Conservation (phyloP, 2,113 vertebrate species). For the Prietella phreatophila region DNA sequence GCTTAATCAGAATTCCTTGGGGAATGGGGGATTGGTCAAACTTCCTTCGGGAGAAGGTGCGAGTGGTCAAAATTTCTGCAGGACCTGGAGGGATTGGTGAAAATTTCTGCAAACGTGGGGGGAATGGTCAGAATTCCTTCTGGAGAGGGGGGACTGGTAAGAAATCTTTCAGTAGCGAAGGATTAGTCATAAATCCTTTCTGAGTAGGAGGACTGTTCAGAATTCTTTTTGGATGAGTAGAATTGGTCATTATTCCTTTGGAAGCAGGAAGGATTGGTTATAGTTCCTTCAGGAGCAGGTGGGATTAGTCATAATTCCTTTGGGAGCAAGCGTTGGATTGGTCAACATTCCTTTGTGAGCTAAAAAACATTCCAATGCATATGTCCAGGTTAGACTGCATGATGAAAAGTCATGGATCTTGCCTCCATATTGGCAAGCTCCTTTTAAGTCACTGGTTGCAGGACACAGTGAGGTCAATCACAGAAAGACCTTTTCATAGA, state of each 20-base stretch:
- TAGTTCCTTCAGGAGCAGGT: background rate
- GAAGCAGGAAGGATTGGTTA: background rate
- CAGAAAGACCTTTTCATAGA: background rate
- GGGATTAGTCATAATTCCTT: background rate
- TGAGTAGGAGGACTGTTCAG: background rate
- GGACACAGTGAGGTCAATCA: background rate
- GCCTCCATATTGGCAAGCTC: background rate
- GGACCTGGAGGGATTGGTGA: background rate
- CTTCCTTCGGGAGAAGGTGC: background rate
- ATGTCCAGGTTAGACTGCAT: background rate
- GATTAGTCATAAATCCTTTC: background rate
- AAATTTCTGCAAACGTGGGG: background rate
- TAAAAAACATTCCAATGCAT: background rate
- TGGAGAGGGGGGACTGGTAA: background rate
- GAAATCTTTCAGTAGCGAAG: background rate
- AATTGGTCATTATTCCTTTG: background rate
- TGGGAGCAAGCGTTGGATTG: background rate
- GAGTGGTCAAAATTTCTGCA: background rate
- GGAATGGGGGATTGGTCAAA: background rate
- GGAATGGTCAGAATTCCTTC: background rate
- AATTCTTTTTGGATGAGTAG: background rate
- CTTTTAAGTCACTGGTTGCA: background rate
- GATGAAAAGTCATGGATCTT: background rate
- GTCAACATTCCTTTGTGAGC: background rate
- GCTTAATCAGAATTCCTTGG: background rate